A percentile compares a stretch with the other conserved stretches of the same genome.
Conservation (phyloP, 2,888 invertebrate genomes). For the Orchestes rusci region DNA sequence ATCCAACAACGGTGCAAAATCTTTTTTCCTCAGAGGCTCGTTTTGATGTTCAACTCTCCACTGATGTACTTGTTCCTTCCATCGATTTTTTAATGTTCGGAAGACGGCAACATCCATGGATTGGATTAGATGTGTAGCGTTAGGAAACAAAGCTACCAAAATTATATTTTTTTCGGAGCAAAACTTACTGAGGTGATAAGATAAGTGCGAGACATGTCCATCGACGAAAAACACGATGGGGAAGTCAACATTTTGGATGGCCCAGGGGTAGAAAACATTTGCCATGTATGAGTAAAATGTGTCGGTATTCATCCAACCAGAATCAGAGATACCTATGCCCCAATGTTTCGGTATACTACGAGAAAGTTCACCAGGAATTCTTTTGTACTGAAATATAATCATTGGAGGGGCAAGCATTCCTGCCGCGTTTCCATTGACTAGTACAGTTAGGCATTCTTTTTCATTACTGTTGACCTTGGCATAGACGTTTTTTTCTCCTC, state of each 20-base stretch:
- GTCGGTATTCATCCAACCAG: slow-evolving; percentile 17
- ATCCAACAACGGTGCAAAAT: too few relatives aligned
- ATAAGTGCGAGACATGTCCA: slow-evolving; percentile 18
- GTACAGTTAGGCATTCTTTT: too few relatives aligned
- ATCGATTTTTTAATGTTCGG: background rate
- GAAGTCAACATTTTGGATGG: slow-evolving; percentile 7
- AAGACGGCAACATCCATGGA: slow-evolving; percentile 14
- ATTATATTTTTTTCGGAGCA: slow-evolving; percentile 14
- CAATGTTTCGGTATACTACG: too few relatives aligned
- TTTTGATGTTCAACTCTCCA: too few relatives aligned
- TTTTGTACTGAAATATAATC: too few relatives aligned
- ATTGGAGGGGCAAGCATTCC: too few relatives aligned
- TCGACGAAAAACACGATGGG: slow-evolving; percentile 12
- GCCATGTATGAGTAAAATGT: slow-evolving; percentile 20
- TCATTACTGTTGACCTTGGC: too few relatives aligned
- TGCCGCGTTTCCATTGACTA: too few relatives aligned
- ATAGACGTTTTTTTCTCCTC: too few relatives aligned
- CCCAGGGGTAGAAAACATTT: slow-evolving; percentile 18
- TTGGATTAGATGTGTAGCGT: slow-evolving; percentile 21
- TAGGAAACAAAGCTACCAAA: slow-evolving; percentile 17
- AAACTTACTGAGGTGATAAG: slow-evolving; percentile 19
- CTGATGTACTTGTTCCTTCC: too few relatives aligned
- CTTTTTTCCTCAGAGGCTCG: too few relatives aligned
- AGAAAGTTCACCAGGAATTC: too few relatives aligned
- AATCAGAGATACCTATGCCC: slow-evolving; percentile 20